Evolutionary conservation across 2,113 vertebrate genomes (phyloP), one percentile per base, ranked within the genome.

Genomic region (Macrotus californicus): DNA sequence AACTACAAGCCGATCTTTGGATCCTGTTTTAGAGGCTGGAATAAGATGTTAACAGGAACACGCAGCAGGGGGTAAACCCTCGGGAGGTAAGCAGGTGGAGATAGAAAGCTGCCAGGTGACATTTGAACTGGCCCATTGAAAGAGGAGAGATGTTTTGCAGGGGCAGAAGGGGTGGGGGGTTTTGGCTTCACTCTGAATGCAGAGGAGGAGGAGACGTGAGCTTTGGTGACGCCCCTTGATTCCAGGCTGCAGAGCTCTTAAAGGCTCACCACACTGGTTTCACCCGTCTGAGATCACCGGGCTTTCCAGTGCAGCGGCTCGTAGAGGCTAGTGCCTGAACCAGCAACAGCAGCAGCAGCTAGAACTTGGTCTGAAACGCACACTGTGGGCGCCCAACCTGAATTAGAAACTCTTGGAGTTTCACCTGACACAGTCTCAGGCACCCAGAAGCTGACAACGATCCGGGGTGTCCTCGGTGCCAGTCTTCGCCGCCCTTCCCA

Each of bases 1-100:
- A 64, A 5, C 29, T 43, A 21, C 46, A 7, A 19, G 39, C 14
- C 0, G 0, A 18, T 34, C 34, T 2, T 7, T 34, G 34, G 24
- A 48, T 50, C 43, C 72, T 59, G 5, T 7, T 8, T 48, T 61
- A 31, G 15, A 77, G 79, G 59, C 56, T 67, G 77, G 48, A 67
- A 24, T 7, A 21, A 50, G 41, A 29, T 26, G 10, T 52, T 22
- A 24, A n/a, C 1, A 13, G 41, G 66, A 34, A 89, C 43, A 59
- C 56, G 10, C 1, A 4, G 22, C 43, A 41, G 50, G 52, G 10
- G 43, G 52, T 61, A 26, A 48, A 15, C 26, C 7, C 2, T 48
- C 12, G 8, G 39, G 26, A 77, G 84, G 24, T 64, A 31, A 64
- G 18, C 21, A 54, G 61, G 24, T 12, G 69, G 76, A 67, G 72